Conservation (phyloP, 2,888 invertebrate genomes). For the Lottia scabra region DNA sequence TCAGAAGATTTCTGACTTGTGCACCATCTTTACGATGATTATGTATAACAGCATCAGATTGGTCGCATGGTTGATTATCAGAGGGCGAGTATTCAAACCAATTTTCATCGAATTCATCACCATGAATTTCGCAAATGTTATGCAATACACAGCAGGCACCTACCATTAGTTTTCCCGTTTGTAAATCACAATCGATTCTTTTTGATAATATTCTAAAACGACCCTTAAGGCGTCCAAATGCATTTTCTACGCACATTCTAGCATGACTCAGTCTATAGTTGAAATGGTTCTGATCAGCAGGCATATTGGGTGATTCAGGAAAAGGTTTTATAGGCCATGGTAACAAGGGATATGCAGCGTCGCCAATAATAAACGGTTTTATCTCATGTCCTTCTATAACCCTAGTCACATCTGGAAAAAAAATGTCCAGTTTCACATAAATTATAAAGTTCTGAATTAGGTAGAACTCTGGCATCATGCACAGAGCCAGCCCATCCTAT, state of each 20-base stretch:
- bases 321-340: conserved; percentile 22
- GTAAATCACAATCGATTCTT: conserved; percentile 10
- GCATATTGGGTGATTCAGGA: conserved; percentile 4
- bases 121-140: conserved; percentile 23
- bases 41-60: no score
- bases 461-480: conserved; percentile 22
- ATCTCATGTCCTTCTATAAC: no score
- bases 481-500: conserved; percentile 23
- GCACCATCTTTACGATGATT: no score
- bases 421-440: no score
- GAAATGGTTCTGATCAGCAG: conserved; percentile 7
- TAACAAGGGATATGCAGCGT: conserved; percentile 25
- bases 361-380: not conserved
- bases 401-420: no score
- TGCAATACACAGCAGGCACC: conserved; percentile 9
- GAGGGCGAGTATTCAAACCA: not conserved
- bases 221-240: conserved; percentile 22
- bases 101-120: conserved; percentile 12
- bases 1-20: no score
- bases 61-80: no score
- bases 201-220: conserved; percentile 18
- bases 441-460: conserved; percentile 8
- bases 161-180: conserved; percentile 4
- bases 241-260: conserved; percentile 20
- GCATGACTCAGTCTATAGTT: conserved; percentile 26